Conservation (phyloP, 2,797 vertebrate species). For the Hyperoplus lanceolatus region DNA sequence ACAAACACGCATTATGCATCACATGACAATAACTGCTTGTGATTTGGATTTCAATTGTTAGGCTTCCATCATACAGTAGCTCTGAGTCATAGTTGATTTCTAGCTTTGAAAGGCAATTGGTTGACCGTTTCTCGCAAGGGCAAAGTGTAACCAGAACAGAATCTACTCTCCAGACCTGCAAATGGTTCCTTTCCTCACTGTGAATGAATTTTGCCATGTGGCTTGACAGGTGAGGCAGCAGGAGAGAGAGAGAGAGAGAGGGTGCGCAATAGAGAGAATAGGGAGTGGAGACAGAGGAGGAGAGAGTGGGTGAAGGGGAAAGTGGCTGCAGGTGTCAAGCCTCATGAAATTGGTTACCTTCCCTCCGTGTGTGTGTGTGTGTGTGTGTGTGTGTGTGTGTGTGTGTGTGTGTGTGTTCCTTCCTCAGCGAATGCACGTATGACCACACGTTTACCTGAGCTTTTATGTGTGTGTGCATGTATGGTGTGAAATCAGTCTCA, state of each 20-base stretch:
- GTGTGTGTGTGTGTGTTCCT: not conserved
- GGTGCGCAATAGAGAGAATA: not conserved
- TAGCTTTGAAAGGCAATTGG: constrained; percentile 21
- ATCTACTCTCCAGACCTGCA: constrained; percentile 55
- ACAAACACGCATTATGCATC: not conserved
- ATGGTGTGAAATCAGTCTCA: no score
- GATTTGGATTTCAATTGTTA: not conserved
- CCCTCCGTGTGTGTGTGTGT: constrained; percentile 42
- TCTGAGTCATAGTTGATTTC: constrained; percentile 6
- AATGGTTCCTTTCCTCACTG: constrained; percentile 68
- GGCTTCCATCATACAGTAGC: not conserved
- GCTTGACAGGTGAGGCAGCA: constrained; percentile 64
- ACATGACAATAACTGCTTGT: not conserved
- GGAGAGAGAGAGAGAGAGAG: constrained; percentile 34
- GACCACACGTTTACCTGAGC: not conserved
- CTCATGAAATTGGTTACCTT: constrained; percentile 78
- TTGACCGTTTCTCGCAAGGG: constrained; percentile 41
- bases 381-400: constrained; percentile 28
- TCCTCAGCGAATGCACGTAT: not conserved
- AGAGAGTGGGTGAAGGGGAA: constrained; percentile 20
- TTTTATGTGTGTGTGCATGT: constrained; percentile 13
- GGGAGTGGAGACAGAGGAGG: not conserved
- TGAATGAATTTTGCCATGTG: constrained; percentile 66
- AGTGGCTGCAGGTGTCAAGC: constrained; percentile 70
- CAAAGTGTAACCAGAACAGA: constrained; percentile 32